A percentile compares a stretch with the other conserved stretches of the same genome.
phyloP scores from a whole-genome alignment of 1,140 invertebrate species.

The Carcinoscorpius rotundicauda region DNA sequence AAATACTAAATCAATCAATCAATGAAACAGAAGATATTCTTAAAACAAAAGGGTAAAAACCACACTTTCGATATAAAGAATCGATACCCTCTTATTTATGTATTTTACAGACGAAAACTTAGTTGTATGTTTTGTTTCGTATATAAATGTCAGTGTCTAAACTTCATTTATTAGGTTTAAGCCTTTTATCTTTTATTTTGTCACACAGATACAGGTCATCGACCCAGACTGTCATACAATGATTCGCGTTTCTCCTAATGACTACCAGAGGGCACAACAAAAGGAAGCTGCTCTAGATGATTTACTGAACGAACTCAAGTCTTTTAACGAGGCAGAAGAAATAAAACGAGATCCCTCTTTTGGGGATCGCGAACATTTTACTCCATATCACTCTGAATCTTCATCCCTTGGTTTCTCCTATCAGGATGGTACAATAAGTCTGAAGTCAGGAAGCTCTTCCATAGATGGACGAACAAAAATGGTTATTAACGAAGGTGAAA shows the following conservation, averaged over 20 bases:
- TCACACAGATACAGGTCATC: not conserved
- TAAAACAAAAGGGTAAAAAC: too few species aligned
- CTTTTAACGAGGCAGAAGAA: constrained; percentile 38
- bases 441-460: not conserved
- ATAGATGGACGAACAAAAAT: not conserved
- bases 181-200: too few species aligned
- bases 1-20: too few species aligned
- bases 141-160: too few species aligned
- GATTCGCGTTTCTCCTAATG: constrained; percentile 24
- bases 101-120: too few species aligned
- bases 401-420: constrained; percentile 8
- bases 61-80: too few species aligned
- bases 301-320: constrained; percentile 82
- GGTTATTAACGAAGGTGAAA: not conserved
- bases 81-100: too few species aligned
- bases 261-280: constrained; percentile 36
- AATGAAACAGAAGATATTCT: too few species aligned
- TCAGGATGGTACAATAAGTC: constrained; percentile 6
- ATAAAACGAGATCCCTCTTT: constrained; percentile 15
- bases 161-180: too few species aligned
- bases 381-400: constrained; percentile 14
- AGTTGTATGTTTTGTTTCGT: too few species aligned
- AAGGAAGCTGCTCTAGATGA: constrained; percentile 88
- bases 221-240: constrained; percentile 22
- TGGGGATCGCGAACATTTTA: constrained; percentile 14